Conservation (phyloP, 2,888 invertebrate genomes). For the Brassicogethes aeneus region DNA sequence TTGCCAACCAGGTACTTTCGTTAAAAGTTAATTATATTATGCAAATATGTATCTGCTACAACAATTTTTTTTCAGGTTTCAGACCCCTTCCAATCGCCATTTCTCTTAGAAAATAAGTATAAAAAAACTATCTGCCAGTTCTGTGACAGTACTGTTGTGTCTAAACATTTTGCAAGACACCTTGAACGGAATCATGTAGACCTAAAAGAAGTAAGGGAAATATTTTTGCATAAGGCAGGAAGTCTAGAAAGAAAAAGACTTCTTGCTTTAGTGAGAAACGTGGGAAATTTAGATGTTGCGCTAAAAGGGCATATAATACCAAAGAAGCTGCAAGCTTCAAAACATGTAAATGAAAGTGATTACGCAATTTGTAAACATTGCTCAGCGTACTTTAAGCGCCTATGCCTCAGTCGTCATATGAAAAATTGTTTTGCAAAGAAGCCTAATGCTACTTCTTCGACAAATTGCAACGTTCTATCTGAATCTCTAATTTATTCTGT, state of each 20-base stretch:
- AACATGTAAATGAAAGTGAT: constrained; percentile 2
- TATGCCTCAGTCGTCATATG: background rate
- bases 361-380: constrained; percentile 5
- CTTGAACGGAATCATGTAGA: constrained; percentile 1
- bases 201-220: background rate
- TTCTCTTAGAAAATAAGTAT: too few relatives aligned
- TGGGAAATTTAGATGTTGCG: constrained; percentile 1
- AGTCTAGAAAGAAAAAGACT: background rate
- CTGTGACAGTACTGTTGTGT: background rate
- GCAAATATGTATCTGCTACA: too few relatives aligned
- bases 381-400: background rate
- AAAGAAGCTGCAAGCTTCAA: constrained; percentile 3
- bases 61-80: too few relatives aligned
- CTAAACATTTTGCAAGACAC: constrained; percentile 3
- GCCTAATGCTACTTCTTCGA: background rate
- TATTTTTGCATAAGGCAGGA: background rate
- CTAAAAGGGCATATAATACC: constrained; percentile 2
- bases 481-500: constrained; percentile 9
- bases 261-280: background rate
- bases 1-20: too few relatives aligned
- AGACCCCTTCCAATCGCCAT: too few relatives aligned
- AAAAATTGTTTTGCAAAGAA: background rate
- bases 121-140: constrained; percentile 1
- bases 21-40: too few relatives aligned
- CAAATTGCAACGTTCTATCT: background rate